Evolutionary conservation across 2,797 vertebrate genomes (phyloP), one percentile per base, ranked within the genome.

Genomic region (Malacoctenus gilli): DNA sequence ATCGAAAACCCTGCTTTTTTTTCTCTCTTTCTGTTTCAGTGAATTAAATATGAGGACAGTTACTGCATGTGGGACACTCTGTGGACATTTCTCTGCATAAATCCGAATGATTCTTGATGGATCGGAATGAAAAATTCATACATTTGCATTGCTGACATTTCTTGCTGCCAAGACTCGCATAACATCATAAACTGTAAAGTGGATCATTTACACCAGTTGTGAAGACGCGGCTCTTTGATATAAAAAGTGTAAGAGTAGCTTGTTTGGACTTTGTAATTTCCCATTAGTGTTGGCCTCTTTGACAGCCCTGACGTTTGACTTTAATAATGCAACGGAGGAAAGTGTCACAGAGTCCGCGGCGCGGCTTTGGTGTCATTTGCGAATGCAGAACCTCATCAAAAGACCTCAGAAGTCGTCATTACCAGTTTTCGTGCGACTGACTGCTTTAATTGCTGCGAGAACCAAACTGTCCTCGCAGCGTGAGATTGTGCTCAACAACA

Each of bases 221-320:
- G 72, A 77, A 80, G 64, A 49, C 68, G n/a, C 42, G 39, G 47
- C 69, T 73, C 69, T 82, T 80, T 84, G 65, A 85, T 71, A 59
- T 58, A 8, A 48, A 43, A 55, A 39, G n/a, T 58, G 57, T 46
- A 55, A 66, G 71, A 73, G 71, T 65, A 55, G 52, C 72, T 71
- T 85, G 69, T 85, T 83, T 85, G 61, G 75, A 82, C 68, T 79
- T 75, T 63, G 46, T 85, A 75, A 84, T 83, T 89, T 84, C 64
- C 78, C 66, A 80, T 85, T 85, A 80, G 76, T 60, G 66, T 80
- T 68, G 20, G 55, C 42, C 28, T 57, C n/a, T 74, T 59, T 75
- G 79, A 87, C 77, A 77, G 68, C 63, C 65, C 67, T 2, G 43
- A 64, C 60, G 42, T 62, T 76, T 40, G 65, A 21, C 66, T 82